Conservation (phyloP, 2,888 invertebrate genomes). For the Aromia moschata region DNA sequence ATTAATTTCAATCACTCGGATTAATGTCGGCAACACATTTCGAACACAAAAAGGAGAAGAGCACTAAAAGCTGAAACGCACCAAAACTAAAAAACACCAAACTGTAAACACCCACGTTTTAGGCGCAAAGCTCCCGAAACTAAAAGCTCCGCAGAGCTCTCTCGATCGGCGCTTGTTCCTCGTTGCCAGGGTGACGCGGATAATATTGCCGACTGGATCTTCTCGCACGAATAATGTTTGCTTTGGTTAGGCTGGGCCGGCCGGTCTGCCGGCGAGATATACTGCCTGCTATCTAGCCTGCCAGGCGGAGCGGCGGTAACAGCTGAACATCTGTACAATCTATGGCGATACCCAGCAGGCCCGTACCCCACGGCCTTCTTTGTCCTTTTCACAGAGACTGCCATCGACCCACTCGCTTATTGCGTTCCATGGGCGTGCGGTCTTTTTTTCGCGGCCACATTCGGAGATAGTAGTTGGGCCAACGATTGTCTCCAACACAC, state of each 20-base stretch:
- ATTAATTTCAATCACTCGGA: conserved; percentile 4
- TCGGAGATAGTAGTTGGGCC: too few species aligned
- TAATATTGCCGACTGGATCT: conserved; percentile 31
- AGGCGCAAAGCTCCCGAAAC: conserved; percentile 28
- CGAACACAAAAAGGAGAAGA: conserved; percentile 5
- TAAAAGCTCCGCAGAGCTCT: conserved; percentile 23
- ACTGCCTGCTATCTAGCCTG: conserved; percentile 38
- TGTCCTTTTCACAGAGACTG: conserved; percentile 41
- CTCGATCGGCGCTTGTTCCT: conserved; percentile 26
- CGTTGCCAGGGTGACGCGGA: conserved; percentile 42
- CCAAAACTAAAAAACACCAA: conserved; percentile 20
- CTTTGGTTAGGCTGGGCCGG: conserved; percentile 26
- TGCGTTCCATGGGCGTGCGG: conserved; percentile 33
- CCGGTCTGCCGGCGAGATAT: conserved; percentile 32
- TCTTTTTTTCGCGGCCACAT: conserved; percentile 1
- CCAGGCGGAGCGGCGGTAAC: conserved; percentile 41
- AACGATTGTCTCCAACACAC: too few species aligned
- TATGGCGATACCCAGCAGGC: conserved; percentile 43
- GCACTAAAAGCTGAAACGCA: conserved; percentile 22
- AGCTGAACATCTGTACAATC: conserved; percentile 53
- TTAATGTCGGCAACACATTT: conserved; percentile 9
- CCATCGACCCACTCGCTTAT: conserved; percentile 44
- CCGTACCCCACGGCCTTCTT: conserved; percentile 41
- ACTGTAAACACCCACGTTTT: conserved; percentile 29
- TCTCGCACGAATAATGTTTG: conserved; percentile 29